Evolutionary conservation across 2,113 vertebrate genomes (phyloP).

Genomic region (Odontesthes bonariensis): DNA sequence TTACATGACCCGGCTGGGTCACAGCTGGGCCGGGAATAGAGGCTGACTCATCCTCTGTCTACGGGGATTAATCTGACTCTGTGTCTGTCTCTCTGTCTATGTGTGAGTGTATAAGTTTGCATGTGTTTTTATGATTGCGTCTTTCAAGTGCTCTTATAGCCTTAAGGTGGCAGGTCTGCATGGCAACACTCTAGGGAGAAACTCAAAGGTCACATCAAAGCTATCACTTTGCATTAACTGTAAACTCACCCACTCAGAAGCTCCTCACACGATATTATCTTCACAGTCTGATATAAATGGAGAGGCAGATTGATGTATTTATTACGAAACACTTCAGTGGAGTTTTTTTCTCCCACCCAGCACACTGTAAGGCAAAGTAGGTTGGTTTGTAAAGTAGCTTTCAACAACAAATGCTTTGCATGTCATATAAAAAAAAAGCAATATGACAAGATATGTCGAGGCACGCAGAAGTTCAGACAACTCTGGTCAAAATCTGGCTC

Average conservation of each 20-base stretch:
- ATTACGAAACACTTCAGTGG: background rate
- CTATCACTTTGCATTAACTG: slow-evolving; percentile 23
- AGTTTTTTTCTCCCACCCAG: background rate
- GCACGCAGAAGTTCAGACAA: background rate
- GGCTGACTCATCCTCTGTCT: slow-evolving; percentile 70
- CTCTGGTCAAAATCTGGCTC: background rate
- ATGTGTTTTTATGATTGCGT: slow-evolving; percentile 46
- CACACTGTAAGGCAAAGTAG: background rate
- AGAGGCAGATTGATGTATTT: slow-evolving; percentile 9
- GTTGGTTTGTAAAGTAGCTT: background rate
- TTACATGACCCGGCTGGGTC: slow-evolving; percentile 71
- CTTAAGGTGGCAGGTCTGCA: slow-evolving; percentile 55
- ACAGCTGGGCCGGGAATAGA: slow-evolving; percentile 69
- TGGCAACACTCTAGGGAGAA: slow-evolving; percentile 57
- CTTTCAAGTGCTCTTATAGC: slow-evolving; percentile 46
- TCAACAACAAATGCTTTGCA: slow-evolving; percentile 17
- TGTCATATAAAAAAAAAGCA: background rate
- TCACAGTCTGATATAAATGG: slow-evolving; percentile 20
- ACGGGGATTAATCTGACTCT: slow-evolving; percentile 50
- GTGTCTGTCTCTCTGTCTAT: slow-evolving; percentile 48
- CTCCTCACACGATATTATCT: slow-evolving; percentile 21
- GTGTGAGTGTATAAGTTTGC: slow-evolving; percentile 16
- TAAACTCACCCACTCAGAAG: slow-evolving; percentile 29
- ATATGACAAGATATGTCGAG: background rate
- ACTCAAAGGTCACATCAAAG: slow-evolving; percentile 18